Percentiles rank a stretch among this genome's conserved stretches.
These are phyloP conservation scores for Mellivora capensis DNA, from an alignment of 2,113 vertebrate genomes.

Conservation along the genomic window DNA sequence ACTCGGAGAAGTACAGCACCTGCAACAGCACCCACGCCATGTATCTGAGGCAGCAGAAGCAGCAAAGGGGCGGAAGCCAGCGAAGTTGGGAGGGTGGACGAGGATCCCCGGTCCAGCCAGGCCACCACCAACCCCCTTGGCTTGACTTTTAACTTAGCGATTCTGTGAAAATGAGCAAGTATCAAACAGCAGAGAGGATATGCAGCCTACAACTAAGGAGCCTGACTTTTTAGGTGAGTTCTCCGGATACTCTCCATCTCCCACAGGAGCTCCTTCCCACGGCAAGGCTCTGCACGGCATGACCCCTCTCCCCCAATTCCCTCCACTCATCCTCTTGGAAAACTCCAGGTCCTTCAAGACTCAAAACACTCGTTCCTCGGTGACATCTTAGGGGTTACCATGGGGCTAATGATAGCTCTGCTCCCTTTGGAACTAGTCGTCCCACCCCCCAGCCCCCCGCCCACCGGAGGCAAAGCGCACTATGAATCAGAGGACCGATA, in stretches of 20 bases:
- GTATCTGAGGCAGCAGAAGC: accelerated
- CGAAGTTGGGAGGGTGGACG: accelerated
- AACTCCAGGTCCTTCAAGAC: not conserved
- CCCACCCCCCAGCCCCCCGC: not conserved
- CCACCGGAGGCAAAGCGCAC: not conserved
- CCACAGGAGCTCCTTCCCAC: not conserved
- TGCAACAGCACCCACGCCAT: slow-evolving; percentile 54
- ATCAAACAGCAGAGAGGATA: not conserved
- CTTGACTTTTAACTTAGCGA: not conserved
- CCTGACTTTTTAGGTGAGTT: not conserved
- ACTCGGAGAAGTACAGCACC: slow-evolving; percentile 98
- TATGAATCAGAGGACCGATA: not conserved
- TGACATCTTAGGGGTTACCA: not conserved
- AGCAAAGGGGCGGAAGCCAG: not conserved
- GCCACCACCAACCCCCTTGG: not conserved
- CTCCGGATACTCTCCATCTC: not conserved
- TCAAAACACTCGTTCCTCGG: not conserved
- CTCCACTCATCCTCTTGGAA: not conserved
- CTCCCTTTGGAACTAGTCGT: not conserved
- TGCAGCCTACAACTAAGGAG: not conserved
- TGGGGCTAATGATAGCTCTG: not conserved
- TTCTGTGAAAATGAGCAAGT: not conserved
- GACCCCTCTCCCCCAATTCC: not conserved
- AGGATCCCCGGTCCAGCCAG: not conserved
- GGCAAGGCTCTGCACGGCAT: accelerated